phyloP scores from a whole-genome alignment of 2,113 vertebrate species.

The Corynorhinus townsendii region DNA sequence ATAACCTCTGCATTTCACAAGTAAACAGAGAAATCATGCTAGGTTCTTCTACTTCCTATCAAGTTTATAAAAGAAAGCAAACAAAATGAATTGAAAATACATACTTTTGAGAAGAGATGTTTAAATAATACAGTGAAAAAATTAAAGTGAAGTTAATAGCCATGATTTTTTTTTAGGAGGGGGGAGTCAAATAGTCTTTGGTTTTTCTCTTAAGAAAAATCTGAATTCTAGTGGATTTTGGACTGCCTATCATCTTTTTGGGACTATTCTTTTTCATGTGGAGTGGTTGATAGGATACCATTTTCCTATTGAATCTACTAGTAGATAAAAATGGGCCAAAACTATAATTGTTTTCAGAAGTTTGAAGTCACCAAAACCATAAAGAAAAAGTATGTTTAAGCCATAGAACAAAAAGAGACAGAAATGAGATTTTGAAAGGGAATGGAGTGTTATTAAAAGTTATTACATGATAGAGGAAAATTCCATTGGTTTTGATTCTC shows the following conservation, averaged over 20 bases:
- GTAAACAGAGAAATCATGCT: background rate
- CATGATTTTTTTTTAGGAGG: background rate
- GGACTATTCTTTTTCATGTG: background rate
- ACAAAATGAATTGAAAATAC: background rate
- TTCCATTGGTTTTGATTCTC: background rate
- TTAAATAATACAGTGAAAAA: background rate
- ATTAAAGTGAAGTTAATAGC: background rate
- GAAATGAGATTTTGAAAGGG: background rate
- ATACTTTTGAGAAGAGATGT: background rate
- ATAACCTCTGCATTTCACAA: background rate
- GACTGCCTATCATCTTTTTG: background rate
- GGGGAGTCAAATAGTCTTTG: background rate
- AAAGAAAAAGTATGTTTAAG: background rate
- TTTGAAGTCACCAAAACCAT: slow-evolving; percentile 8
- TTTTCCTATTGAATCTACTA: slow-evolving; percentile 17
- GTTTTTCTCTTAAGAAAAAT: background rate
- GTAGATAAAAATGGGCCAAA: slow-evolving; percentile 2
- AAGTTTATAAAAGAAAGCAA: background rate
- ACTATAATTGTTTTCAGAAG: slow-evolving; percentile 14
- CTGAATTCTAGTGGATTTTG: background rate
- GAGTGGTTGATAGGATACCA: background rate
- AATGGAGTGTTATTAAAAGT: background rate
- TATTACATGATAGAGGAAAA: background rate
- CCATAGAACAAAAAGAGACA: background rate
- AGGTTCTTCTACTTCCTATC: background rate